A percentile compares a stretch with the other conserved stretches of the same genome.
Conservation (phyloP, 2,113 vertebrate genomes). For the Pachypanchax playfairii region DNA sequence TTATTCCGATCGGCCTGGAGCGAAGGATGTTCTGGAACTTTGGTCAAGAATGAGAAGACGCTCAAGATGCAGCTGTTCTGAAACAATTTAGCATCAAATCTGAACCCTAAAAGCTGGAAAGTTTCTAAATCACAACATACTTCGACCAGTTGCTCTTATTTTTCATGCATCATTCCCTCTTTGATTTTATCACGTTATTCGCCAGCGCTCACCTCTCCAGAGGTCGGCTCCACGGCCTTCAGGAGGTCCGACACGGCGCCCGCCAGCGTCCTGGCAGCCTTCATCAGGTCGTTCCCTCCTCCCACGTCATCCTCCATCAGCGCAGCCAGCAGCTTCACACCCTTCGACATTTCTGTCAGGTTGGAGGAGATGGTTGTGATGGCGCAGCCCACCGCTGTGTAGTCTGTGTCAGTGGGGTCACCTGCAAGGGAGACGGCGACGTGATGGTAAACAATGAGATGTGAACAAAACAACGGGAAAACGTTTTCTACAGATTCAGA, state of each 20-base stretch:
- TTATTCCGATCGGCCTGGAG: no score
- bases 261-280: slow-evolving; percentile 91
- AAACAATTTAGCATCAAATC: slow-evolving; percentile 18
- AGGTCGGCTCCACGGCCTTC: slow-evolving; percentile 94
- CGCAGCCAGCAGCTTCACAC: slow-evolving; percentile 94
- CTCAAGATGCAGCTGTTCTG: slow-evolving; percentile 10
- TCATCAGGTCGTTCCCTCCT: slow-evolving; percentile 92
- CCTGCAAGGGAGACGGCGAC: slow-evolving; percentile 70
- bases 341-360: slow-evolving; percentile 99
- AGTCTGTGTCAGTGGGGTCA: slow-evolving; percentile 95
- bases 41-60: no score
- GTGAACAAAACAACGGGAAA: not conserved
- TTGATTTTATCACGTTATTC: no score
- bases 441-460: not conserved
- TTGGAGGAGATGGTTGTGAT: slow-evolving; percentile 99
- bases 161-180: not conserved
- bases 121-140: no score
- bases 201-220: slow-evolving; percentile 87
- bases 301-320: slow-evolving; percentile 96
- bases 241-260: slow-evolving; percentile 94
- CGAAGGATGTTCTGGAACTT: slow-evolving; percentile 25
- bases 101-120: slow-evolving; percentile 1
- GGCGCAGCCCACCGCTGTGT: slow-evolving; percentile 97
- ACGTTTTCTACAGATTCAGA: no score
- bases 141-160: not conserved